These are phyloP conservation scores for Muscicapa comitata DNA, from an alignment of 2,797 vertebrate genomes.

Conservation along the genomic window DNA sequence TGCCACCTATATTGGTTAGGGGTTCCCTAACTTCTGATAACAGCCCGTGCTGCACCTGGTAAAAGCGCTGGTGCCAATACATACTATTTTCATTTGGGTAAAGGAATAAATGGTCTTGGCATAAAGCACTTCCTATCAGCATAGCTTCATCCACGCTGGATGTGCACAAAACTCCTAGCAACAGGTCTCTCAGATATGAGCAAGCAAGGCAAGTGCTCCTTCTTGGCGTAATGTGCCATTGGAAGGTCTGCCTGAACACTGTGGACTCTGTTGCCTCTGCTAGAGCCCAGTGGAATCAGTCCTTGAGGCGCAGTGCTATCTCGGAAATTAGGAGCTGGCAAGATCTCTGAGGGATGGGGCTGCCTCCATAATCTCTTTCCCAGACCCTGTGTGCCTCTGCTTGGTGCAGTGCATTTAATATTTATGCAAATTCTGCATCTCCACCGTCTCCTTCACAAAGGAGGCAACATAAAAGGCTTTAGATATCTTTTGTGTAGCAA, in stretches of 20 bases:
- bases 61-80: not conserved
- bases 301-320: not conserved
- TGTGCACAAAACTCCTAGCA: not conserved
- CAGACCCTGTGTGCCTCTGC: not conserved
- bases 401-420: not conserved
- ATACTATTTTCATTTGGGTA: not conserved
- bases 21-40: not conserved
- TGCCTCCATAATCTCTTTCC: not conserved
- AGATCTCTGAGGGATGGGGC: not conserved
- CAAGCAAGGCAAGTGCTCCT: not conserved
- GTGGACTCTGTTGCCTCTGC: fast-evolving
- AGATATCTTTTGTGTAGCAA: not conserved
- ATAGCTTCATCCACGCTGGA: not conserved
- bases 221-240: not conserved
- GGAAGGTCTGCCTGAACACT: not conserved
- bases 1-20: not conserved
- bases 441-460: not conserved
- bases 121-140: not conserved
- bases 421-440: not conserved
- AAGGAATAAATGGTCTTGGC: not conserved
- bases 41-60: not conserved
- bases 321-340: not conserved
- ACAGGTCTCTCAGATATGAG: not conserved
- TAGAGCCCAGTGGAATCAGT: not conserved
- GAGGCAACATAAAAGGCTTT: not conserved